Conservation (phyloP, 2,888 invertebrate genomes). For the Mimas tiliae region DNA sequence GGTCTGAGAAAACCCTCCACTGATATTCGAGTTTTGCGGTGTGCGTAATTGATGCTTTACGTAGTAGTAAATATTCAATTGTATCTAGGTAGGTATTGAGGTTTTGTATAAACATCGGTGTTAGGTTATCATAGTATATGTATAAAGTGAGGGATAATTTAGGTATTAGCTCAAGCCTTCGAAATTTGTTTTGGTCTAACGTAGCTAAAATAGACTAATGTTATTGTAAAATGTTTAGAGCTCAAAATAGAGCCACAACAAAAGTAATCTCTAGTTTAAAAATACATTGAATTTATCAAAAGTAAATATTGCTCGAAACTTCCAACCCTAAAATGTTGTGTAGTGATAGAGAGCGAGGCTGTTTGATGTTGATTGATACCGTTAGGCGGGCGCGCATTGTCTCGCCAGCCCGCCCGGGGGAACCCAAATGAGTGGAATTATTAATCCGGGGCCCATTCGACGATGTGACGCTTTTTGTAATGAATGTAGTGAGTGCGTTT, state of each 20-base stretch:
- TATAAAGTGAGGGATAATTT: not conserved
- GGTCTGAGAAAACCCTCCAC: slow-evolving; percentile 8
- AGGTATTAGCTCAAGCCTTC: not conserved
- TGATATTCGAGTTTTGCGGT: not conserved
- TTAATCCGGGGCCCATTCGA: slow-evolving; percentile 74
- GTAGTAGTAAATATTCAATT: not conserved
- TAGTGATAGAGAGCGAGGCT: slow-evolving; percentile 64
- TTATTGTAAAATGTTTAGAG: not conserved
- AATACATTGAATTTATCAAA: slow-evolving; percentile 3
- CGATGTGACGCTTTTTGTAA: slow-evolving; percentile 82
- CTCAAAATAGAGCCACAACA: not conserved
- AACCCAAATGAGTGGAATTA: slow-evolving; percentile 81
- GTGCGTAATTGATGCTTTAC: not conserved
- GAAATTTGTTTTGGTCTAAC: not conserved
- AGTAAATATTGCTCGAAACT: slow-evolving; percentile 27
- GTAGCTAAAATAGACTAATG: not conserved
- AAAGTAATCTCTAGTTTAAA: not conserved
- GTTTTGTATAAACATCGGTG: not conserved
- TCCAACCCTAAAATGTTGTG: slow-evolving; percentile 64
- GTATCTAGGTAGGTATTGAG: not conserved
- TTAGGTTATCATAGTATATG: too few species aligned
- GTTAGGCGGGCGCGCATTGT: slow-evolving; percentile 80
- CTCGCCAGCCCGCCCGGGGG: slow-evolving; percentile 71
- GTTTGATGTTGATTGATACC: slow-evolving; percentile 85
- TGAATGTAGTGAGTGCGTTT: slow-evolving; percentile 65